Evolutionary conservation across 2,888 invertebrate species (phyloP).

Genomic region (Hyles lineata): DNA sequence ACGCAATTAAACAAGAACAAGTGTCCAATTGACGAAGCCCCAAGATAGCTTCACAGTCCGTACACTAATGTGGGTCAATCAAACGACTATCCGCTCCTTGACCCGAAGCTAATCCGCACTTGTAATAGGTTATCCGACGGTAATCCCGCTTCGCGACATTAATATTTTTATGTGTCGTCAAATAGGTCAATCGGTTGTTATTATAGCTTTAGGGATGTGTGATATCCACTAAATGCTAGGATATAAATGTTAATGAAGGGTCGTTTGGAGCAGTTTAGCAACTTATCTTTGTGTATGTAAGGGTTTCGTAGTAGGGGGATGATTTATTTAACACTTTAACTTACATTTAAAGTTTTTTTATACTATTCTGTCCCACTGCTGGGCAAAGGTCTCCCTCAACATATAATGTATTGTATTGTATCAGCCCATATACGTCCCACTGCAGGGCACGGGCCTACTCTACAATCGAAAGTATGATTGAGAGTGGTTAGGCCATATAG

Average conservation of each 20-base stretch:
- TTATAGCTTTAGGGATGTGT: neutral
- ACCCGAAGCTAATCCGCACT: conserved; percentile 40
- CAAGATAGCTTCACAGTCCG: neutral
- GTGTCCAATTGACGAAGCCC: neutral
- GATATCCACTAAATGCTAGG: neutral
- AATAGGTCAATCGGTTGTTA: conserved; percentile 3
- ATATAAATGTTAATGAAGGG: conserved; percentile 2
- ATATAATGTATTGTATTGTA: too few relatives aligned
- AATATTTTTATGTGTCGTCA: conserved; percentile 12
- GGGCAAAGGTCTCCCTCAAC: too few relatives aligned
- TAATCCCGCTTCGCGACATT: conserved; percentile 18
- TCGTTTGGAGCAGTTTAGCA: neutral
- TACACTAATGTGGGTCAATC: conserved; percentile 43
- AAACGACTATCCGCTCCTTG: conserved; percentile 35
- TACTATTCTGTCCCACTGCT: too few relatives aligned
- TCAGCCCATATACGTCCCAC: too few relatives aligned
- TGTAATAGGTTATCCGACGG: conserved; percentile 26
- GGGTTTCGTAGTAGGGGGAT: neutral
- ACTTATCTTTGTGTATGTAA: neutral
- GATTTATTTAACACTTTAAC: neutral
- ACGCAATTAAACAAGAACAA: neutral
- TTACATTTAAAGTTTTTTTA: too few relatives aligned
- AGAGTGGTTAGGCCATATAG: too few relatives aligned
- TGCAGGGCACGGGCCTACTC: too few relatives aligned
- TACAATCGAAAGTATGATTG: too few relatives aligned